phyloP scores from a whole-genome alignment of 2,888 invertebrate species.

The Eristalis arbustorum region DNA sequence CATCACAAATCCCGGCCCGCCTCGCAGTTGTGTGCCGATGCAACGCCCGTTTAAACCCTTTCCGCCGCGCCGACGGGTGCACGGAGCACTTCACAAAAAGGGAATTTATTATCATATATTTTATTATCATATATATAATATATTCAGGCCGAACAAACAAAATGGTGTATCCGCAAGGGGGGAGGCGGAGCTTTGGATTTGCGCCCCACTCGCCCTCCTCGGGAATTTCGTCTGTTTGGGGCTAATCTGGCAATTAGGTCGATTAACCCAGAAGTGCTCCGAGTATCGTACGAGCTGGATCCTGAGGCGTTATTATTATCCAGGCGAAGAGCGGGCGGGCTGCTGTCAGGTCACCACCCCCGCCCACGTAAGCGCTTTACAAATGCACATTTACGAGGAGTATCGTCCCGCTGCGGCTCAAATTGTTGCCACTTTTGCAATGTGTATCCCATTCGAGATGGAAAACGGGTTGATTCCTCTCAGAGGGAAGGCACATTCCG shows the following conservation, averaged over 20 bases:
- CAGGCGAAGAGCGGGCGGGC: background rate
- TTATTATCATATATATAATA: too few relatives aligned
- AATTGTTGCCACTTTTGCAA: conserved; percentile 40
- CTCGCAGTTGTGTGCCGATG: background rate
- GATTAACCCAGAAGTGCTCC: conserved; percentile 54
- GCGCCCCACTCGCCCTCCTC: background rate
- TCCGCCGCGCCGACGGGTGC: background rate
- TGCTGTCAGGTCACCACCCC: background rate
- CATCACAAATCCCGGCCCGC: background rate
- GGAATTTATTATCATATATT: conserved; percentile 63
- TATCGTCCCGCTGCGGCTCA: conserved; percentile 40
- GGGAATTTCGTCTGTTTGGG: conserved; percentile 24
- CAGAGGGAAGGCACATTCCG: conserved; percentile 5
- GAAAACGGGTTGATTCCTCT: conserved; percentile 48
- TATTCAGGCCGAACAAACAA: conserved; percentile 53
- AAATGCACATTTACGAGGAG: conserved; percentile 55
- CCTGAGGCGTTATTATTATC: conserved; percentile 43
- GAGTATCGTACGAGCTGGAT: conserved; percentile 11
- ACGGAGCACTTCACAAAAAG: conserved; percentile 32
- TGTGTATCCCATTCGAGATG: conserved; percentile 50
- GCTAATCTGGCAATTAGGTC: conserved; percentile 67
- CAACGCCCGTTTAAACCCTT: background rate
- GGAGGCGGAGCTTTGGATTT: background rate
- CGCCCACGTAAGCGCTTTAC: conserved; percentile 36
- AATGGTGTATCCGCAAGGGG: conserved; percentile 27